Evolutionary conservation across 2,797 vertebrate species (phyloP), one percentile per base, ranked within the genome.

Genomic region (Pangasius macronema): DNA sequence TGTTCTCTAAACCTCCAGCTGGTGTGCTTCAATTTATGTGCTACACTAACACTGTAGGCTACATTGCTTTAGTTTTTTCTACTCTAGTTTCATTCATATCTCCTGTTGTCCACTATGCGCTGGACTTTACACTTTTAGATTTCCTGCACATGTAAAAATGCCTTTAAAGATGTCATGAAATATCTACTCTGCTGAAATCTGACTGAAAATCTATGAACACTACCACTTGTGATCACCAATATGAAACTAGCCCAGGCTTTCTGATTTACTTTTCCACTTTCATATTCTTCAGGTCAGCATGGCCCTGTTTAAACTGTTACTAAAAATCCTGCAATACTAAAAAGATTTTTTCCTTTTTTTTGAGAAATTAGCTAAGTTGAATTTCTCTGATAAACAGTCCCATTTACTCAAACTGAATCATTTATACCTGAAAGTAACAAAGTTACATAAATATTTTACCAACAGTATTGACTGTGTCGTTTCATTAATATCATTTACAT

Each of bases 1-100:
- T 13, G 49, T 49, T 55, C 79, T 82, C 67, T 30, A 86, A 72
- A 73, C 18, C n/a, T 16, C 42, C 65, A 86, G 79, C 85, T 86
- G 20, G 53, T 59, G n/a, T 72, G 65, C 67, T 61, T 70, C 20
- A 42, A 16, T 82, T 86, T 53, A 51, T 61, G 33, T 59, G n/a
- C 20, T 72, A 86, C 53, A n/a, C 51, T 61, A 11, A 39, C 63
- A 49, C 20, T 49, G 57, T 24, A 36, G 57, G 24, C 13, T 42
- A 51, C 61, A 36, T 16, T 36, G 63, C 2, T 68, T 70, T 36
- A 70, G 24, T 65, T 82, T 67, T 46, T 61, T 67, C 8, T 18
- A 63, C 22, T 53, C 42, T 55, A 36, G 10, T 33, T 55, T 68
- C n/a, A 46, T 63, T 81, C 5, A 59, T 51, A 7, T 55, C 46